Conservation (phyloP, 2,797 vertebrate species). For the Apodemus agrarius region DNA sequence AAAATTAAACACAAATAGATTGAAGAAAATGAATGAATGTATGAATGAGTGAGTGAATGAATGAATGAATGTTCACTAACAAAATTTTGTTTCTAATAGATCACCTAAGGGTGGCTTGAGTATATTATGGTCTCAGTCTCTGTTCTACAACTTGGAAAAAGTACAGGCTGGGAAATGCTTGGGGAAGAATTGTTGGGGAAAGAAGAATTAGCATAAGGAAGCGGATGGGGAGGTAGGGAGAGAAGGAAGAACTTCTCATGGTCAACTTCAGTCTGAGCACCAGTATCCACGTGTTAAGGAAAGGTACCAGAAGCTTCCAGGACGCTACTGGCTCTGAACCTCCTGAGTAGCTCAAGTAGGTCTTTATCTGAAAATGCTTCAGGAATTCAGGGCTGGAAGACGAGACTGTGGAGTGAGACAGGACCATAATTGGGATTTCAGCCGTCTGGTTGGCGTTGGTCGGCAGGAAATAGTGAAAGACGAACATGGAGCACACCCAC, state of each 20-base stretch:
- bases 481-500: not conserved
- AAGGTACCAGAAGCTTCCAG: not conserved
- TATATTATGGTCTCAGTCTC: not conserved
- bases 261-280: not conserved
- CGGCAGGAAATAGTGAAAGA: not conserved
- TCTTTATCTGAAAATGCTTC: slow-evolving; percentile 28
- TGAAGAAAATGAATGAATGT: too few species aligned
- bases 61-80: not conserved
- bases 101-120: not conserved
- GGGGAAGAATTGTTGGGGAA: not conserved
- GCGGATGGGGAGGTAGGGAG: accelerated
- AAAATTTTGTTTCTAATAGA: not conserved
- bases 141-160: not conserved
- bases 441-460: not conserved
- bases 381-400: not conserved
- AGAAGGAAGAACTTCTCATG: not conserved
- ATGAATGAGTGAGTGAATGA: not conserved
- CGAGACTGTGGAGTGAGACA: not conserved
- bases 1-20: not conserved
- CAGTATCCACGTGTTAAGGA: not conserved
- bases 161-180: not conserved
- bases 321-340: not conserved
- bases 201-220: not conserved
- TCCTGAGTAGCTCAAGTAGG: not conserved
- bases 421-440: slow-evolving; percentile 2